Percentiles rank a stretch among this genome's conserved stretches.
These are phyloP conservation scores for Pangasius sanitwongsei DNA, from an alignment of 2,797 vertebrate genomes.

Conservation along the genomic window DNA sequence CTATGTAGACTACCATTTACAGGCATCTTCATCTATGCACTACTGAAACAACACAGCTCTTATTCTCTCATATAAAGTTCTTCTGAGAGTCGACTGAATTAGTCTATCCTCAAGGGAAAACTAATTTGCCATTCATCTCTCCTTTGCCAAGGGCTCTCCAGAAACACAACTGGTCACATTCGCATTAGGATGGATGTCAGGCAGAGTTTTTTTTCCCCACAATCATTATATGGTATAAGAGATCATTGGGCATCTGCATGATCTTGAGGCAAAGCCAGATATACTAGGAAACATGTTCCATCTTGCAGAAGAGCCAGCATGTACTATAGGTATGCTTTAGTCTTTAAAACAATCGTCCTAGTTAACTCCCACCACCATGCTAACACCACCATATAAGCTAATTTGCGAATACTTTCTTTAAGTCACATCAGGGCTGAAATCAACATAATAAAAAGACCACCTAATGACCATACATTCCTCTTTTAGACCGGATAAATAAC, in stretches of 20 bases:
- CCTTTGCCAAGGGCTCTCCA: slow-evolving; percentile 21
- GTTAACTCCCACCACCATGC: neutral
- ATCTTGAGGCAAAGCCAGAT: neutral
- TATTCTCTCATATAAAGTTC: slow-evolving; percentile 17
- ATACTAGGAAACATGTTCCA: neutral
- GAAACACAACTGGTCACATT: slow-evolving; percentile 27
- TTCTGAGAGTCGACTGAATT: slow-evolving; percentile 24
- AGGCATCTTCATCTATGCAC: slow-evolving; percentile 27
- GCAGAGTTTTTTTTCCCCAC: neutral
- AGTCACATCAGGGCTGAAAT: slow-evolving; percentile 35
- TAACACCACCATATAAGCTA: slow-evolving; percentile 2
- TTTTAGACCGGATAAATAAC: slow-evolving; percentile 74
- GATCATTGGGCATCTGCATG: neutral
- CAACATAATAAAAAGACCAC: slow-evolving; percentile 63
- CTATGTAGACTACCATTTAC: slow-evolving; percentile 27
- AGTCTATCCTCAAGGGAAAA: slow-evolving; percentile 16
- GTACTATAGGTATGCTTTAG: neutral
- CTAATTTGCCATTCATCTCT: slow-evolving; percentile 36
- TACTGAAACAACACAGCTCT: slow-evolving; percentile 29
- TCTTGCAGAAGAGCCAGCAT: neutral
- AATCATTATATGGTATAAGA: neutral
- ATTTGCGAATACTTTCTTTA: slow-evolving; percentile 36
- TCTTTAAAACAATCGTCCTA: neutral
- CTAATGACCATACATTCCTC: slow-evolving; percentile 73
- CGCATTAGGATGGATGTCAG: slow-evolving; percentile 22